A percentile compares a stretch with the other conserved stretches of the same genome.
These are phyloP conservation scores for Drosophila engyochracea DNA, from an alignment of 2,888 invertebrate genomes.

Conservation along the genomic window DNA sequence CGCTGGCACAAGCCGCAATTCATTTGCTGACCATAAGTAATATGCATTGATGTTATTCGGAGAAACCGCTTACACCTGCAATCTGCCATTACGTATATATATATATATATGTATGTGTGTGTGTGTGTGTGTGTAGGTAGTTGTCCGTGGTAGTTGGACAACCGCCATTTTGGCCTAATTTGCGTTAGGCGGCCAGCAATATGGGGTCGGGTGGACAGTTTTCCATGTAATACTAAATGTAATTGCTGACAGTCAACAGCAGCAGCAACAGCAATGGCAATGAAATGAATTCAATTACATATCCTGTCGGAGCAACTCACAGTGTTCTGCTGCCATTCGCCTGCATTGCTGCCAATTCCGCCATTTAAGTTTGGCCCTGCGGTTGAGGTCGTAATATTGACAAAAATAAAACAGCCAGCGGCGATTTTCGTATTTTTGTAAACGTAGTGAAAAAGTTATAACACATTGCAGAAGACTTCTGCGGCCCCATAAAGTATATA, in stretches of 20 bases:
- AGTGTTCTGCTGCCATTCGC: neutral
- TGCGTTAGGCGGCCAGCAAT: slow-evolving; percentile 4
- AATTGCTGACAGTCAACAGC: slow-evolving; percentile 34
- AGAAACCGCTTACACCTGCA: slow-evolving; percentile 18
- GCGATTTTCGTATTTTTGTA: too few relatives aligned
- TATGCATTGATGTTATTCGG: slow-evolving; percentile 15
- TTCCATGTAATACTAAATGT: slow-evolving; percentile 48
- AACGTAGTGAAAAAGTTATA: neutral
- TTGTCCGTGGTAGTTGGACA: neutral
- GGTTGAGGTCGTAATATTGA: neutral
- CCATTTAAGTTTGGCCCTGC: neutral
- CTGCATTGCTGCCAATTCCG: neutral
- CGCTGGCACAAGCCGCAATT: slow-evolving; percentile 30
- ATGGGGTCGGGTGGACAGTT: slow-evolving; percentile 13
- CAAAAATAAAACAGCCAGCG: neutral
- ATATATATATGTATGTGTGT: neutral
- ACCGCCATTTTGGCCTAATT: slow-evolving; percentile 11
- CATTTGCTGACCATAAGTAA: slow-evolving; percentile 35
- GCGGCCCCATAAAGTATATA: neutral
- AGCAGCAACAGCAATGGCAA: slow-evolving; percentile 19
- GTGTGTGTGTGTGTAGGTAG: neutral
- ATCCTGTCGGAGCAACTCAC: slow-evolving; percentile 23
- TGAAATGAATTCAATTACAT: slow-evolving; percentile 58
- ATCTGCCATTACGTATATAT: slow-evolving; percentile 7
- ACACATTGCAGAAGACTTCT: neutral